Evolutionary conservation across 2,888 invertebrate genomes (phyloP).

Genomic region (Sphaeridia pumilis): DNA sequence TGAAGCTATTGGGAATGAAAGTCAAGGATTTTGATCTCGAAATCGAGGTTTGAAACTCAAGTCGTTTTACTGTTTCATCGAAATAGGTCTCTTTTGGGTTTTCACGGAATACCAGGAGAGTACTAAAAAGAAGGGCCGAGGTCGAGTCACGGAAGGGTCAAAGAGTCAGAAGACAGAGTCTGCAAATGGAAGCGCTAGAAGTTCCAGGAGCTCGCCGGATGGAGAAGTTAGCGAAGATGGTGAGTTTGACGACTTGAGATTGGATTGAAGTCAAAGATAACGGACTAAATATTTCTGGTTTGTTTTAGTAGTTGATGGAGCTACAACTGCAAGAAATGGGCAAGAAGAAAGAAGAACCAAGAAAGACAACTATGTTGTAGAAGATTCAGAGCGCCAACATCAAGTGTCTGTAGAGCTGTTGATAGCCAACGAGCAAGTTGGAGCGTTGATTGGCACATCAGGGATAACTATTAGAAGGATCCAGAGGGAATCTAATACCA

Average conservation of each 20-base stretch:
- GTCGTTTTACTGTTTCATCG: too few species aligned
- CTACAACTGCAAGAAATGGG: not conserved
- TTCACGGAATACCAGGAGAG: too few species aligned
- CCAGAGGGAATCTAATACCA: conserved; percentile 58
- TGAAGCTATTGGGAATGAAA: not conserved
- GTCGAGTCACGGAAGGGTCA: too few species aligned
- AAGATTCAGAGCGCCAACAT: conserved; percentile 15
- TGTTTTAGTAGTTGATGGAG: not conserved
- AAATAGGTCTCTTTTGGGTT: too few species aligned
- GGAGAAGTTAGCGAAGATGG: too few species aligned
- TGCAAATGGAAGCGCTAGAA: too few species aligned
- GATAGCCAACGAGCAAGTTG: conserved; percentile 40
- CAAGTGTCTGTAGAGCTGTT: conserved; percentile 17
- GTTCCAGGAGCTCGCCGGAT: too few species aligned
- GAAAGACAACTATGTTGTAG: conserved; percentile 8
- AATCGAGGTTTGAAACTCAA: too few species aligned
- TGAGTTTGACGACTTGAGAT: not conserved
- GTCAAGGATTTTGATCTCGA: too few species aligned
- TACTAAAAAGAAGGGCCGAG: too few species aligned
- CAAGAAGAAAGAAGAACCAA: too few species aligned
- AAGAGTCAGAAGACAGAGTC: too few species aligned
- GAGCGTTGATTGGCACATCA: conserved; percentile 49
- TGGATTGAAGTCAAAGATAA: not conserved
- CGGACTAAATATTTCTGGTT: not conserved
- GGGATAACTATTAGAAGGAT: conserved; percentile 66